These are phyloP conservation scores for Notodonta ziczac DNA, from an alignment of 2,888 invertebrate species.

Conservation along the genomic window DNA sequence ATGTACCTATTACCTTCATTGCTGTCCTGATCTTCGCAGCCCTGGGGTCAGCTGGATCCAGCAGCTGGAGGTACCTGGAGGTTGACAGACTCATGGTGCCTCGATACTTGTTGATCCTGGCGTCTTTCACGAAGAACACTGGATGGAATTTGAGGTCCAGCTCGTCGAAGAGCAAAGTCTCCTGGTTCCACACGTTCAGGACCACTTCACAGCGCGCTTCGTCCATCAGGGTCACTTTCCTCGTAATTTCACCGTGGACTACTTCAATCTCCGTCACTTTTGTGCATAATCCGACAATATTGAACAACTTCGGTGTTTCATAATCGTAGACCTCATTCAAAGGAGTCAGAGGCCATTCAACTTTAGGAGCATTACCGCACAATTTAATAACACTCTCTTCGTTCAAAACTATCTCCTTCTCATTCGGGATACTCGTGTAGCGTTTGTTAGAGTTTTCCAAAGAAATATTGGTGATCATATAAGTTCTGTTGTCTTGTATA, in stretches of 20 bases:
- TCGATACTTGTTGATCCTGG: neutral
- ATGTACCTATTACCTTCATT: neutral
- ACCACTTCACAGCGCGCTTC: neutral
- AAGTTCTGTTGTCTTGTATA: neutral
- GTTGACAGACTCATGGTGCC: neutral
- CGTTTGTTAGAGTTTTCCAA: neutral
- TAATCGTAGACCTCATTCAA: neutral
- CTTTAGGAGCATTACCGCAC: neutral
- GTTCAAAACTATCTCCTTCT: neutral
- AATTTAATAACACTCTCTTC: neutral
- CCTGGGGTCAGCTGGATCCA: neutral
- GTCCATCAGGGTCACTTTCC: neutral
- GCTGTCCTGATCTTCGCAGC: neutral
- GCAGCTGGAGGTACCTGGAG: neutral
- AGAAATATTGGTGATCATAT: neutral
- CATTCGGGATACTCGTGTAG: neutral
- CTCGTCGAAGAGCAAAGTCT: neutral
- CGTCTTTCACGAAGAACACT: neutral
- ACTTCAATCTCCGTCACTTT: neutral
- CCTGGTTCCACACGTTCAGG: neutral
- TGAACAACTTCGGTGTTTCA: neutral
- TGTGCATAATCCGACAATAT: conserved; percentile 1
- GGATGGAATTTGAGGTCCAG: neutral
- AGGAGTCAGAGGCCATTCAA: neutral
- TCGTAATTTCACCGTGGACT: neutral